Conservation (phyloP, 2,888 invertebrate genomes). For the Bugula neritina region DNA sequence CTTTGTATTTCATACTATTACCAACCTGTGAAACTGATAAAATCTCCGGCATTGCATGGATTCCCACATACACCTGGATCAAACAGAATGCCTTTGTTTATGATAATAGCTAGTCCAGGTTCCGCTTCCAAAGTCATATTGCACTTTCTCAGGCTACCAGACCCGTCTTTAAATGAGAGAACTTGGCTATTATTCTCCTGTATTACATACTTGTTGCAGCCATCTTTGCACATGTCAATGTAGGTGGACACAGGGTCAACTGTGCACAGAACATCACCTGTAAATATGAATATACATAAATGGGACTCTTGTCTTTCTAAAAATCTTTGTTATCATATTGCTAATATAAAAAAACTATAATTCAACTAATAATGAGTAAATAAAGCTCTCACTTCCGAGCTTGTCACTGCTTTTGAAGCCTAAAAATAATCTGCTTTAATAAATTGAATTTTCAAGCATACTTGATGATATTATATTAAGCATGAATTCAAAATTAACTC, state of each 20-base stretch:
- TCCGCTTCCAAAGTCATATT: constrained; percentile 1
- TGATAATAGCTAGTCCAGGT: background rate
- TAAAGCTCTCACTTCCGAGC: too few relatives aligned
- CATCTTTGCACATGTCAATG: background rate
- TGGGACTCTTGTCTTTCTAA: too few relatives aligned
- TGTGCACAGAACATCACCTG: background rate
- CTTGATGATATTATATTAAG: too few relatives aligned
- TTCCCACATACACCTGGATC: background rate
- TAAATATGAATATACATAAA: too few relatives aligned
- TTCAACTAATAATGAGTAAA: too few relatives aligned
- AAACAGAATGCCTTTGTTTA: background rate
- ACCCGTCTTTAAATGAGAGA: background rate
- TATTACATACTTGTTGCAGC: background rate
- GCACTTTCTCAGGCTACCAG: background rate
- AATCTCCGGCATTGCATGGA: background rate
- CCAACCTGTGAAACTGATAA: background rate
- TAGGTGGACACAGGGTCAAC: background rate
- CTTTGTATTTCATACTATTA: too few relatives aligned
- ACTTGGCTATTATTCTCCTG: background rate
- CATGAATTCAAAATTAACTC: too few relatives aligned
- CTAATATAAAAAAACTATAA: too few relatives aligned
- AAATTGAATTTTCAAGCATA: too few relatives aligned
- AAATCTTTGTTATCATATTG: too few relatives aligned
- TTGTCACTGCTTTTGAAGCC: too few relatives aligned
- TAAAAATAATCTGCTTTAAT: too few relatives aligned